Conservation (phyloP, 2,797 vertebrate genomes). For the Salmo trutta region DNA sequence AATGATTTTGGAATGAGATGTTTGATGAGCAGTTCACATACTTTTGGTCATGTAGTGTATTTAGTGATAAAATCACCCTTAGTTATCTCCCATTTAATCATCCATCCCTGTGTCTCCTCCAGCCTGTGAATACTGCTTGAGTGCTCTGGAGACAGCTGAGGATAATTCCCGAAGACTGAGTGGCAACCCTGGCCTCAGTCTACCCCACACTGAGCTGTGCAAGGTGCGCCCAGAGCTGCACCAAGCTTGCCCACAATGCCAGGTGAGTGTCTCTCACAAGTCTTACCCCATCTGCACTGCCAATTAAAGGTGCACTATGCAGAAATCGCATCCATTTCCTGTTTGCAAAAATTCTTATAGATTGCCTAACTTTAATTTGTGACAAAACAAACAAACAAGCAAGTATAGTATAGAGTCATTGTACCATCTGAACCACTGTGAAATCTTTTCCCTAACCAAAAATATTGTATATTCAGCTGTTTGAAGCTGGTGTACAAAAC, state of each 20-base stretch:
- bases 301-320: neutral
- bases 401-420: too few species aligned
- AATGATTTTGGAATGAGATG: too few species aligned
- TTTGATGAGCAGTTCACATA: too few species aligned
- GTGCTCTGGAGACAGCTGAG: conserved; percentile 91
- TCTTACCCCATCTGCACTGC: neutral
- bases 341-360: too few species aligned
- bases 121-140: conserved; percentile 94
- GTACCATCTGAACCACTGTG: too few species aligned
- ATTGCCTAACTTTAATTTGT: too few species aligned
- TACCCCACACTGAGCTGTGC: conserved; percentile 91
- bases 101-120: neutral
- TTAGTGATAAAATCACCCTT: neutral
- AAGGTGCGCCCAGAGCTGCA: conserved; percentile 84
- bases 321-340: too few species aligned
- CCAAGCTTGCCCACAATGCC: conserved; percentile 88
- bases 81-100: neutral
- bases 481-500: too few species aligned
- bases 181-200: conserved; percentile 77
- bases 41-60: too few species aligned
- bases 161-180: conserved; percentile 90
- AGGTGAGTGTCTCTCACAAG: conserved; percentile 69
- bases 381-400: too few species aligned
- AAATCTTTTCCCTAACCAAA: too few species aligned
- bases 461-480: too few species aligned